A percentile compares a stretch with the other conserved stretches of the same genome.
Conservation (phyloP, 2,797 vertebrate genomes). For the Merluccius polli region DNA sequence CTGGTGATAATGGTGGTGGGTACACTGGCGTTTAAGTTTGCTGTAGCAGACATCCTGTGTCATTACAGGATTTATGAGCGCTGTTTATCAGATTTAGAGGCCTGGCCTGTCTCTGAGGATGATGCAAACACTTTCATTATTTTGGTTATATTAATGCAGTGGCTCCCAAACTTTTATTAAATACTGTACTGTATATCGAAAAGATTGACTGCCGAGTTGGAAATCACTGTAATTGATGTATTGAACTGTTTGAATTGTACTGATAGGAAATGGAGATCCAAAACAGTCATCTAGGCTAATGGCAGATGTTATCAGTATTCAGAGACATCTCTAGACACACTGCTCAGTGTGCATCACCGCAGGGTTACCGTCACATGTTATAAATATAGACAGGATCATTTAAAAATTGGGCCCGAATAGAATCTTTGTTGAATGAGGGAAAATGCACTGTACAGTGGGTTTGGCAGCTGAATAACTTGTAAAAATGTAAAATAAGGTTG, state of each 20-base stretch:
- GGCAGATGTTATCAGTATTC: neutral
- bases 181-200: neutral
- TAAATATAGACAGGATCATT: neutral
- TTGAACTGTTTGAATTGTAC: neutral
- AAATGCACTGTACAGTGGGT: neutral
- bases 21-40: conserved; percentile 4
- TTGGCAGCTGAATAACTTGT: neutral
- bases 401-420: neutral
- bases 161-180: conserved; percentile 1
- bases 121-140: neutral
- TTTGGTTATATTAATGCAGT: neutral
- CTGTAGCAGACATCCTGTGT: conserved; percentile 14
- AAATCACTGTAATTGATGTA: neutral
- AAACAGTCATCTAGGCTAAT: neutral
- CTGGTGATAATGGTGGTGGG: conserved; percentile 12
- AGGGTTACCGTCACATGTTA: neutral
- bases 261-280: neutral
- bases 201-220: neutral
- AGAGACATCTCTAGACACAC: neutral
- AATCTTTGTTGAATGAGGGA: neutral
- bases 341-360: neutral
- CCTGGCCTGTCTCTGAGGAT: neutral
- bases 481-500: neutral
- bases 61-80: neutral
- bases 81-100: conserved; percentile 1